Conservation (phyloP, 2,797 vertebrate species). For the Botia almorhae region DNA sequence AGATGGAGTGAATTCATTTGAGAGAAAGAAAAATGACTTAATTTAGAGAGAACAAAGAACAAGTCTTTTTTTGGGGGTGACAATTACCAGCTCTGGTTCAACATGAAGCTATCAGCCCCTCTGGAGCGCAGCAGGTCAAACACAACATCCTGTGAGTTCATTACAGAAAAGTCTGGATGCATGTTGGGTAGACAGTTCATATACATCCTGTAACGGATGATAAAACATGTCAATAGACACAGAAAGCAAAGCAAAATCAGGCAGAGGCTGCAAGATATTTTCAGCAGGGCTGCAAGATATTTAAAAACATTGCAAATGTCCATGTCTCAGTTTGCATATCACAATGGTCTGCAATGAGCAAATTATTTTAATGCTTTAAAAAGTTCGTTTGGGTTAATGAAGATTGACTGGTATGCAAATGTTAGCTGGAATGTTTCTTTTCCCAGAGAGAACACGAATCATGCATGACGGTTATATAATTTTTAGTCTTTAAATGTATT, state of each 20-base stretch:
- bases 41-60: slow-evolving; percentile 33
- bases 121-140: slow-evolving; percentile 56
- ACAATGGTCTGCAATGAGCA: too few relatives aligned
- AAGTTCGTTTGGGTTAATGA: too few relatives aligned
- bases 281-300: too few relatives aligned
- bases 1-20: slow-evolving; percentile 37
- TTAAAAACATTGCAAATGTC: too few relatives aligned
- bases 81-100: slow-evolving; percentile 47
- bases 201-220: slow-evolving; percentile 49
- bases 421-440: too few relatives aligned
- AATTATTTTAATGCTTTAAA: too few relatives aligned
- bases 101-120: slow-evolving; percentile 41
- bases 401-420: too few relatives aligned
- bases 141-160: slow-evolving; percentile 58
- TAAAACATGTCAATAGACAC: slow-evolving; percentile 44
- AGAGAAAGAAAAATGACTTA: slow-evolving; percentile 39
- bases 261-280: too few relatives aligned
- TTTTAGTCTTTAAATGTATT: too few relatives aligned
- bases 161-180: slow-evolving; percentile 55
- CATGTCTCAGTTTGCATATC: too few relatives aligned
- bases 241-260: slow-evolving; percentile 1
- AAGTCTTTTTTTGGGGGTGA: slow-evolving; percentile 28
- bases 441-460: too few relatives aligned
- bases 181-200: slow-evolving; percentile 41
- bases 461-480: too few relatives aligned